These are phyloP conservation scores for Mythimna pallens DNA, from an alignment of 2,888 invertebrate species.

Conservation along the genomic window DNA sequence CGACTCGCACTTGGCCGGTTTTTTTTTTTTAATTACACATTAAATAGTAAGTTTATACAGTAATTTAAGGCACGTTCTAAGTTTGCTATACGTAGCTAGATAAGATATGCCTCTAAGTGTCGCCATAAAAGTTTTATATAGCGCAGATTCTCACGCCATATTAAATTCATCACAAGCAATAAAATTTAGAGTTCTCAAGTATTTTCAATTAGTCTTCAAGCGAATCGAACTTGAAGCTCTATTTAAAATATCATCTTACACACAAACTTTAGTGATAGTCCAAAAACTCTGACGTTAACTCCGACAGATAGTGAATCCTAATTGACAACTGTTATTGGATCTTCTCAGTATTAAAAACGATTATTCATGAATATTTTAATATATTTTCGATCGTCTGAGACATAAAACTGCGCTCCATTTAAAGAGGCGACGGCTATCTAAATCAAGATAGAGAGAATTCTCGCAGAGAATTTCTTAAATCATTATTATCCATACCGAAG, in stretches of 20 bases:
- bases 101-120: background rate
- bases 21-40: no score
- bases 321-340: conserved; percentile 49
- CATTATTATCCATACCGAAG: conserved; percentile 62
- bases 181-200: conserved; percentile 46
- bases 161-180: conserved; percentile 47
- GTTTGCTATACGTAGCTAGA: background rate
- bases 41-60: no score
- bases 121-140: conserved; percentile 3
- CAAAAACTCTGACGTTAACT: conserved; percentile 32
- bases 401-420: conserved; percentile 46
- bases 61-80: background rate
- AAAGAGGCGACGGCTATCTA: conserved; percentile 31
- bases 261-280: conserved; percentile 36
- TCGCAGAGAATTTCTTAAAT: conserved; percentile 54
- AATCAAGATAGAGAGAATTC: conserved; percentile 52
- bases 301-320: conserved; percentile 38
- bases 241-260: conserved; percentile 50
- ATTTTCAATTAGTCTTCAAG: conserved; percentile 50
- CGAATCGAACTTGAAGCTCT: conserved; percentile 31
- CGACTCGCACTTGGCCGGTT: no score
- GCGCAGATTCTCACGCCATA: conserved; percentile 1
- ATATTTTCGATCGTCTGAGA: conserved; percentile 40
- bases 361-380: conserved; percentile 54
- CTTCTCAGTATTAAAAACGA: conserved; percentile 38